These are phyloP conservation scores for Leptopilina syphax DNA, from an alignment of 2,888 invertebrate genomes.

Conservation along the genomic window DNA sequence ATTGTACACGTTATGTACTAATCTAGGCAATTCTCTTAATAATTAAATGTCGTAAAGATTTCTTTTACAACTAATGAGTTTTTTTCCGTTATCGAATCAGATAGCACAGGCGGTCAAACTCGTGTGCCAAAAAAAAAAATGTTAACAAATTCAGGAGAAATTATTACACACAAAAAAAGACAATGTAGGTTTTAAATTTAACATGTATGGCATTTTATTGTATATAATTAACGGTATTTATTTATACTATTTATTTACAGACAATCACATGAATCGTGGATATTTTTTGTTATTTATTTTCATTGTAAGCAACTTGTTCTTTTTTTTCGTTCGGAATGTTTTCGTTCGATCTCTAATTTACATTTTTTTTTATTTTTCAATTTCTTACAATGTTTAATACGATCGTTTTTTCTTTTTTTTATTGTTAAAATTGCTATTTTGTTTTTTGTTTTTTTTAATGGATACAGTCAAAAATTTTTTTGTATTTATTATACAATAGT, in stretches of 20 bases:
- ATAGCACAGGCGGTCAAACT: conserved; percentile 76
- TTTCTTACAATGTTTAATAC: too few species aligned
- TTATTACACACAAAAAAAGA: conserved; percentile 70
- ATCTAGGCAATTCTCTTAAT: conserved; percentile 23
- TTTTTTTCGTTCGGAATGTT: conserved; percentile 33
- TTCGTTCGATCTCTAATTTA: conserved; percentile 32
- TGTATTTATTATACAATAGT: neutral
- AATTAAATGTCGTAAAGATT: conserved; percentile 11
- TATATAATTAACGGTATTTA: conserved; percentile 72
- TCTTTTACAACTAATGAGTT: conserved; percentile 32
- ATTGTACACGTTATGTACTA: conserved; percentile 30
- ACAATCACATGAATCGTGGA: conserved; percentile 76
- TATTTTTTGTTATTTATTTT: conserved; percentile 65
- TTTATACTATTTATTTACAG: conserved; percentile 75
- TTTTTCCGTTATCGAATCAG: conserved; percentile 58
- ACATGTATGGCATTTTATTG: conserved; percentile 75
- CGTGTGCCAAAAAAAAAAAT: conserved; percentile 49
- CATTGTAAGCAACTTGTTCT: conserved; percentile 59
- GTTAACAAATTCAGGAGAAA: conserved; percentile 65
- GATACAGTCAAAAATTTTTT: conserved; percentile 4
- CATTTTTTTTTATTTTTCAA: conserved; percentile 41
- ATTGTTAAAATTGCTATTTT: neutral
- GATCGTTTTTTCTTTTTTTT: neutral
- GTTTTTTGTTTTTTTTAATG: neutral
- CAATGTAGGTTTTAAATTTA: conserved; percentile 68